Evolutionary conservation across 1,140 invertebrate species (phyloP).

Genomic region (Halesus radiatus): DNA sequence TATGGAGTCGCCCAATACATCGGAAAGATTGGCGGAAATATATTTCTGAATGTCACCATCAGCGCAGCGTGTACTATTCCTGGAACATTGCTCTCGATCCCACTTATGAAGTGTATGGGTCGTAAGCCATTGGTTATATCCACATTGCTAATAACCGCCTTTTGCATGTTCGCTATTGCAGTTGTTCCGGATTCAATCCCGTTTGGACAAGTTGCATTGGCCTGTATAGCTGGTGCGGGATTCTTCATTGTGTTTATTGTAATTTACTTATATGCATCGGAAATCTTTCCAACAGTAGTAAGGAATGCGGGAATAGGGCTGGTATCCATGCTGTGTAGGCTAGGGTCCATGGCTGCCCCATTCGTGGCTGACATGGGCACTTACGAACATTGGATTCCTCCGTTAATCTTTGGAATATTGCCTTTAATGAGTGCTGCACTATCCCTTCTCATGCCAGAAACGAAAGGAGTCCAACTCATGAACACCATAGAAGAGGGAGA

Average conservation of each 20-base stretch:
- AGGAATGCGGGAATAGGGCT: conserved; percentile 78
- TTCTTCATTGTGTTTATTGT: conserved; percentile 78
- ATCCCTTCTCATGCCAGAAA: conserved; percentile 81
- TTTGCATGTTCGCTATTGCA: conserved; percentile 73
- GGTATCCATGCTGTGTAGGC: conserved; percentile 77
- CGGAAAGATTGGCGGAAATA: conserved; percentile 78
- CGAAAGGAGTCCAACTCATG: conserved; percentile 78
- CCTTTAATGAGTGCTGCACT: conserved; percentile 76
- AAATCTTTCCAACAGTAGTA: conserved; percentile 79
- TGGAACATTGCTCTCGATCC: conserved; percentile 75
- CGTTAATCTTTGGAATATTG: conserved; percentile 77
- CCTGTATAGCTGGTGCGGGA: conserved; percentile 77
- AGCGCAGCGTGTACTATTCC: conserved; percentile 76
- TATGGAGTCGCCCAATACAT: conserved; percentile 84
- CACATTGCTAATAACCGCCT: conserved; percentile 72
- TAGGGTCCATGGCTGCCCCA: conserved; percentile 78
- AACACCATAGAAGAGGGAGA: conserved; percentile 86
- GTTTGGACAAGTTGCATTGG: conserved; percentile 71
- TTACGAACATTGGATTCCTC: conserved; percentile 73
- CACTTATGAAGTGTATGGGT: conserved; percentile 74
- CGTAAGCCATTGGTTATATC: conserved; percentile 72
- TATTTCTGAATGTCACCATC: conserved; percentile 80
- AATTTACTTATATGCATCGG: conserved; percentile 78
- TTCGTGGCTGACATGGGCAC: conserved; percentile 71
- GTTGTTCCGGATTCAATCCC: conserved; percentile 67